Conservation (phyloP, 2,113 vertebrate genomes). For the Laticauda colubrina region DNA sequence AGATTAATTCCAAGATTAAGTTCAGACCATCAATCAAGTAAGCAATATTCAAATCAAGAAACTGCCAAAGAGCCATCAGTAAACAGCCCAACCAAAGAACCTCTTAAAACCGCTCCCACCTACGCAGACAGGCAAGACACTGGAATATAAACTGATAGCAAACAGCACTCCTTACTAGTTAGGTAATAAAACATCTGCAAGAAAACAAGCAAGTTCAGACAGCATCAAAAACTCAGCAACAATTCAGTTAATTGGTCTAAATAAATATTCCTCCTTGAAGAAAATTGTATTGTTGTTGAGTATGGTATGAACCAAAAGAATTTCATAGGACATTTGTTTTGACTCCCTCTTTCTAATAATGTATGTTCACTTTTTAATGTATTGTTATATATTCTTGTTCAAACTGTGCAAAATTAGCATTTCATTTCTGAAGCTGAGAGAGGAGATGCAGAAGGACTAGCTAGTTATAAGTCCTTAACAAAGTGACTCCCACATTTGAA, state of each 20-base stretch:
- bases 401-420: background rate
- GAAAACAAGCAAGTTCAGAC: too few relatives aligned
- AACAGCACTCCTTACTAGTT: too few relatives aligned
- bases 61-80: too few relatives aligned
- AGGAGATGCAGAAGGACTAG: background rate
- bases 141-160: too few relatives aligned
- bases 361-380: background rate
- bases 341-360: background rate
- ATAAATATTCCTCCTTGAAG: background rate
- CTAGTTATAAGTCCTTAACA: background rate
- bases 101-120: too few relatives aligned
- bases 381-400: background rate
- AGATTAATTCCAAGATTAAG: too few relatives aligned
- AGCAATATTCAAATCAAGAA: too few relatives aligned
- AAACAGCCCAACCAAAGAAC: too few relatives aligned
- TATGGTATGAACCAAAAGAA: background rate
- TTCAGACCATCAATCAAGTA: too few relatives aligned
- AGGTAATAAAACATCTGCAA: too few relatives aligned
- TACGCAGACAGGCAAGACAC: too few relatives aligned
- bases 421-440: background rate
- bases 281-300: background rate
- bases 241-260: background rate
- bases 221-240: background rate
- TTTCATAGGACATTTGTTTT: background rate
- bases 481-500: accelerated